phyloP scores from a whole-genome alignment of 2,888 invertebrate species.

The Drosophila villosipedis region DNA sequence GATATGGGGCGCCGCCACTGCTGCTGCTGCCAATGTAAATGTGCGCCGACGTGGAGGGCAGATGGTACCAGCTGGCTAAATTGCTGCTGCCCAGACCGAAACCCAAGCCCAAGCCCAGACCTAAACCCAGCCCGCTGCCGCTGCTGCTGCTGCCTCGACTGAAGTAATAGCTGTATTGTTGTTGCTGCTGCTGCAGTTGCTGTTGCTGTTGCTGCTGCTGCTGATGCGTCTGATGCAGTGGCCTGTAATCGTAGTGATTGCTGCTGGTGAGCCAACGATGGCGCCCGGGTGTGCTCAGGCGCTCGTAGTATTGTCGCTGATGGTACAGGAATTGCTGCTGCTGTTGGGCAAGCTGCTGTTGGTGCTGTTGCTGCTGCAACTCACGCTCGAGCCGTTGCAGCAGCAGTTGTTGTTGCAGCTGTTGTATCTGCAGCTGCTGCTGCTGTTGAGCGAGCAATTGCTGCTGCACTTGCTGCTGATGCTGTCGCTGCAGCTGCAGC shows the following conservation, averaged over 20 bases:
- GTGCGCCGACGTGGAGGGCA: constrained; percentile 80
- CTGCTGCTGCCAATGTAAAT: constrained; percentile 78
- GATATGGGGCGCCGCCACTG: constrained; percentile 66
- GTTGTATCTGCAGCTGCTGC: constrained; percentile 77
- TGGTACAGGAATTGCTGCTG: constrained; percentile 65
- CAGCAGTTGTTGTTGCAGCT: constrained; percentile 76
- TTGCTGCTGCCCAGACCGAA: constrained; percentile 78
- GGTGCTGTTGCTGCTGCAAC: constrained; percentile 72
- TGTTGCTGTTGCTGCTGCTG: constrained; percentile 45
- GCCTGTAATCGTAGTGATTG: constrained; percentile 44
- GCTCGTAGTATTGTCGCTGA: constrained; percentile 69
- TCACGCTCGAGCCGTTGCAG: constrained; percentile 75
- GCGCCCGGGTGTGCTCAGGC: constrained; percentile 32
- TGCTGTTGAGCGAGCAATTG: constrained; percentile 80
- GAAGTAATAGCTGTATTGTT: constrained; percentile 74
- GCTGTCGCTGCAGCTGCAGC: constrained; percentile 60
- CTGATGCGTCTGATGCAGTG: constrained; percentile 25
- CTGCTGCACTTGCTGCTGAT: constrained; percentile 75
- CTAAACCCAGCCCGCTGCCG: constrained; percentile 74
- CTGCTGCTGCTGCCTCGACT: constrained; percentile 73
- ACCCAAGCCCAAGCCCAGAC: constrained; percentile 68
- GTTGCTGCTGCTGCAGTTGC: constrained; percentile 60
- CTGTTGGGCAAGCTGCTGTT: constrained; percentile 63
- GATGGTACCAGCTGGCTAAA: constrained; percentile 69
- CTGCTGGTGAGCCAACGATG: constrained; percentile 65